Evolutionary conservation across 2,888 invertebrate genomes (phyloP).

Genomic region (Neoitamus cyanurus): DNA sequence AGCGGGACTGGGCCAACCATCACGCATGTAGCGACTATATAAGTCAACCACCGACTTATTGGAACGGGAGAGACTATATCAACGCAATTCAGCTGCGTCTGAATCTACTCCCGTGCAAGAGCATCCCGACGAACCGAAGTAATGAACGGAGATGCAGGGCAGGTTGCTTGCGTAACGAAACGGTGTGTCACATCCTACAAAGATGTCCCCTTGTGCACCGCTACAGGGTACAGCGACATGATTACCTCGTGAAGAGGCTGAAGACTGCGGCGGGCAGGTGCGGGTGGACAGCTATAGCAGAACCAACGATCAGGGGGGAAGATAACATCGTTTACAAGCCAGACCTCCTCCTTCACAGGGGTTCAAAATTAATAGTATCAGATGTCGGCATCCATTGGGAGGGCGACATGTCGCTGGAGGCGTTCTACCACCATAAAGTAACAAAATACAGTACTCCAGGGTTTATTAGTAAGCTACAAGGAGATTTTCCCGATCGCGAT

Average conservation of each 20-base stretch:
- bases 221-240: background rate
- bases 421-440: background rate
- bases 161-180: background rate
- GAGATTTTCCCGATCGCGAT: background rate
- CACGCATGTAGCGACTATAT: background rate
- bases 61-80: background rate
- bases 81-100: background rate
- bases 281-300: background rate
- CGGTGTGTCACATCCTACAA: background rate
- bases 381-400: constrained; percentile 1
- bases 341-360: background rate
- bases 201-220: background rate
- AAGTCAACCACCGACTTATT: background rate
- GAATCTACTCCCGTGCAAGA: background rate
- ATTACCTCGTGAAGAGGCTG: background rate
- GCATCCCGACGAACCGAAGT: background rate
- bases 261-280: background rate
- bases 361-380: background rate
- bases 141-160: background rate
- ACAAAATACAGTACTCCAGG: background rate
- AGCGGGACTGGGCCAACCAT: too few species aligned
- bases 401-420: background rate
- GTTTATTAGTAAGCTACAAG: background rate
- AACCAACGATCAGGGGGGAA: background rate
- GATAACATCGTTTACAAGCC: background rate